Evolutionary conservation across 1,140 invertebrate species (phyloP).

Genomic region (Bactericera cockerelli): DNA sequence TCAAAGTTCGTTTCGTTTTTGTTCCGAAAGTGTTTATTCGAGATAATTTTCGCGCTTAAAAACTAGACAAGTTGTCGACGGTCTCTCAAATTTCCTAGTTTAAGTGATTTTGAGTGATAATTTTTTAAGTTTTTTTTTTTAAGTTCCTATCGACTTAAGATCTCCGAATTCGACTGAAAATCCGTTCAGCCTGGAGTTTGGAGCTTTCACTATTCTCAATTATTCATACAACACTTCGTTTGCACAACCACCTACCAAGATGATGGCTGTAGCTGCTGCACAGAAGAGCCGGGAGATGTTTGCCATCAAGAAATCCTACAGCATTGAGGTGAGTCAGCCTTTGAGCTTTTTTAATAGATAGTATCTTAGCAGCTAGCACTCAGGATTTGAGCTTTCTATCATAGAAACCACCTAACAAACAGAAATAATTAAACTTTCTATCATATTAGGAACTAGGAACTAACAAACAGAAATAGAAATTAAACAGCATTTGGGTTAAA

Average conservation of each 20-base stretch:
- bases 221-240: constrained; percentile 1
- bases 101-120: constrained; percentile 23
- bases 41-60: constrained; percentile 8
- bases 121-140: constrained; percentile 26
- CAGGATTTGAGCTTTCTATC: too few species aligned
- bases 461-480: too few species aligned
- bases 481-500: too few species aligned
- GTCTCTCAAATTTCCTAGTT: not conserved
- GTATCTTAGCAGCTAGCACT: too few species aligned
- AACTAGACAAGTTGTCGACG: constrained; percentile 18
- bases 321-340: constrained; percentile 80
- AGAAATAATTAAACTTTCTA: too few species aligned
- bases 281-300: constrained; percentile 86
- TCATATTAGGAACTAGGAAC: too few species aligned
- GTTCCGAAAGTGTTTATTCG: constrained; percentile 6
- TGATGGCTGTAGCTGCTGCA: constrained; percentile 71
- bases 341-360: too few species aligned
- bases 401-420: too few species aligned
- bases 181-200: constrained; percentile 20
- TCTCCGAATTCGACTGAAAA: constrained; percentile 6
- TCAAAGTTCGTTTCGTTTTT: constrained; percentile 8
- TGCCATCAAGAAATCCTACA: constrained; percentile 91
- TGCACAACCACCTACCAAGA: constrained; percentile 25
- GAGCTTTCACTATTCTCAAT: constrained; percentile 17
- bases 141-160: constrained; percentile 13